Conservation (phyloP, 92 coral and sea anemone species). For the Muricea muricata region DNA sequence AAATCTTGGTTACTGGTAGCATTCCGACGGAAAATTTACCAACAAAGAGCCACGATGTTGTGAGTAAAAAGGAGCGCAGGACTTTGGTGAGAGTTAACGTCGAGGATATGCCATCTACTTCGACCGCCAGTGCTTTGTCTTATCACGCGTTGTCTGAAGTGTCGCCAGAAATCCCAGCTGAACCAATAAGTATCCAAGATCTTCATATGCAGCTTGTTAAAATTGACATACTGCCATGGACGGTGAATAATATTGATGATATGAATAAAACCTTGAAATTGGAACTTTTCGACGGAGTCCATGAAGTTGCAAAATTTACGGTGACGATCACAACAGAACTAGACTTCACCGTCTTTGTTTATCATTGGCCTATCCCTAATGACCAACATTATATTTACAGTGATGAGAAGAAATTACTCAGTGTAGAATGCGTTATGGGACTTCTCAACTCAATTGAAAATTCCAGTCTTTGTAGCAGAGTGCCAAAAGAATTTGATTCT, state of each 20-base stretch:
- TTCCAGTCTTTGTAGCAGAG: not conserved
- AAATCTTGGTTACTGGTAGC: not conserved
- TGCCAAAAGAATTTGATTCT: not conserved
- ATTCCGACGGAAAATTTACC: not conserved
- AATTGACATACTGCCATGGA: not conserved
- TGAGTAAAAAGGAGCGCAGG: not conserved
- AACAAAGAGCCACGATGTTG: not conserved
- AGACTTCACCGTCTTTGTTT: not conserved
- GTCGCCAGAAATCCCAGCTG: not conserved
- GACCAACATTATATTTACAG: not conserved
- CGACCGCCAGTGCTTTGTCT: not conserved
- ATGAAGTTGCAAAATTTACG: not conserved
- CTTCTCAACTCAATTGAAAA: not conserved
- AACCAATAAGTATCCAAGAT: not conserved
- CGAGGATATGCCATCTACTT: not conserved
- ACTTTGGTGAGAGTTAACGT: conserved; percentile 4
- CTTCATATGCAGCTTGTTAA: not conserved
- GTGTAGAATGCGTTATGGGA: not conserved
- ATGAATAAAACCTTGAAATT: not conserved
- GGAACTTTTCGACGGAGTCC: not conserved
- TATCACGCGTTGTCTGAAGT: not conserved
- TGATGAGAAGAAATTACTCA: not conserved
- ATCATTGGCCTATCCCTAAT: not conserved
- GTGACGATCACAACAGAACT: not conserved
- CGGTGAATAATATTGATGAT: not conserved